Evolutionary conservation across 2,797 vertebrate species (phyloP).

Genomic region (Vipera ursinii): DNA sequence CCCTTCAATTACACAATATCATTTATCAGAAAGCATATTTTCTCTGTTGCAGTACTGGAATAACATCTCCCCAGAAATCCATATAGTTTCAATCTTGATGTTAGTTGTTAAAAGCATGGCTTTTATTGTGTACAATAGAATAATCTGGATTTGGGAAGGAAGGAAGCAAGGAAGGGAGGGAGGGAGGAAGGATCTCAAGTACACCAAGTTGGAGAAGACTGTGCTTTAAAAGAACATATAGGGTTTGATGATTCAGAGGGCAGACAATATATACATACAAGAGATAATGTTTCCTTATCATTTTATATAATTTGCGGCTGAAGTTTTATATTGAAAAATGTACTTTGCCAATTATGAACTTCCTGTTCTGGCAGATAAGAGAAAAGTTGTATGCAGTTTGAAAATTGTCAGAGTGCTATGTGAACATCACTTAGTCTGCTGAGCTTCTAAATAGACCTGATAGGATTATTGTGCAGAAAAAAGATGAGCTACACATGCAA

Average conservation of each 20-base stretch:
- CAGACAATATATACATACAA: not conserved
- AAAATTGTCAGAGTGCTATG: not conserved
- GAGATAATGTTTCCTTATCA: not conserved
- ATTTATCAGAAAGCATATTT: not conserved
- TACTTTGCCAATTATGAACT: not conserved
- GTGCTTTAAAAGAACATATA: not conserved
- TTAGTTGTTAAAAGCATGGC: not conserved
- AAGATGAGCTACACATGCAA: not conserved
- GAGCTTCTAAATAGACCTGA: not conserved
- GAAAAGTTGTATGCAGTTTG: not conserved
- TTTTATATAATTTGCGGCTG: not conserved
- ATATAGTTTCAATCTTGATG: not conserved
- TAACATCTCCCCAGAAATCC: not conserved
- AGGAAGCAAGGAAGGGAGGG: not conserved
- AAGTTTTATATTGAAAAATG: not conserved
- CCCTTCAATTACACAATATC: not conserved
- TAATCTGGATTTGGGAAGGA: not conserved
- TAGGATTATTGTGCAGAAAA: not conserved
- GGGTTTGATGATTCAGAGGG: not conserved
- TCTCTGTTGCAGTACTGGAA: not conserved
- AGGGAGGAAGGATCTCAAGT: not conserved
- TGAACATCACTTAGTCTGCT: not conserved
- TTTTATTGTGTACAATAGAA: not conserved
- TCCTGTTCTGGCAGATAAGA: not conserved
- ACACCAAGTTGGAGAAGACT: not conserved